Evolutionary conservation across 92 coral and sea anemone species (phyloP), one percentile per base, ranked within the genome.

Genomic region (Heliopora coerulea): DNA sequence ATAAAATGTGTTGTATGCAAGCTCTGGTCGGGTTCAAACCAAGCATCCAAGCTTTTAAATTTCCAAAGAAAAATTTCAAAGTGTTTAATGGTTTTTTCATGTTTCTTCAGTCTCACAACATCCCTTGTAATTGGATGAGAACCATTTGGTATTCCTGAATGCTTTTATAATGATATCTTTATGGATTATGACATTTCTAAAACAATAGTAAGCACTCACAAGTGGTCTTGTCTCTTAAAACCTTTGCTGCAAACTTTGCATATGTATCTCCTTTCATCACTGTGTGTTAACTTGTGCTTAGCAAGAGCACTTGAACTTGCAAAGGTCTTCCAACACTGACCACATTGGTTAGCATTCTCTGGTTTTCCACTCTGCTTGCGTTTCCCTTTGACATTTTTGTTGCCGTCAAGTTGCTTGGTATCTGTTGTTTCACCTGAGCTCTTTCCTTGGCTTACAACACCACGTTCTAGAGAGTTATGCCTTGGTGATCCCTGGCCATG

Each of bases 261-360:
- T 14, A 90, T 90, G 77, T 93, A 93, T 84, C 91, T 82, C 15
- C 98, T 86, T 62, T 93, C 98, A 69, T 93, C 98, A 76, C 98
- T 93, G 70, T 93, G 98, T 23, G 98, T 93, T 17, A 91, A 80
- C 67, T 93, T 93, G 85, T 93, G 98, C 66, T 93, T 93, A 49
- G 98, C 98, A 54, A 93, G 84, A 9, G 98, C 98, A 72, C 98
- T 93, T 18, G 98, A 93, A 3, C 96, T 90, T 21, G 92, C 95
- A 88, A 90, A 93, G 3, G 82, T 78, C 70, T 93, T 93, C 30
- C 90, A 88, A 86, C 98, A 93, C 56, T 93, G 96, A 30, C 83
- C 91, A 68, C 98, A 93, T 37, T 90, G 86, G 20, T 58, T 56
- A 68, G 80, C 54, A 48, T 77, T 27, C 56, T 75, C 62, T 73